Evolutionary conservation across 1,140 invertebrate species (phyloP), one percentile per base, ranked within the genome.

Genomic region (Aphelinus certus): DNA sequence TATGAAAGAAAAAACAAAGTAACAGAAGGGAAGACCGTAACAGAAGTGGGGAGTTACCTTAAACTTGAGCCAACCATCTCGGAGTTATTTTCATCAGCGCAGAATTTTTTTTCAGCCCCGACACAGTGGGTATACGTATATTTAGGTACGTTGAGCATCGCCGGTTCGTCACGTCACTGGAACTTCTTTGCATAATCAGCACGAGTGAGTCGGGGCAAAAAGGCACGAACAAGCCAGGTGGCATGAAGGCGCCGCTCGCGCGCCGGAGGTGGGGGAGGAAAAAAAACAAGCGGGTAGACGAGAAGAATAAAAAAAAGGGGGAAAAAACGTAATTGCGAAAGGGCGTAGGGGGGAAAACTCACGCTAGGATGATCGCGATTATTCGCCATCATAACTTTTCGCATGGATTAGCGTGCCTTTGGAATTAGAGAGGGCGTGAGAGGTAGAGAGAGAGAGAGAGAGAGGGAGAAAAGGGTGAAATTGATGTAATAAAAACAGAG

Each of bases 401-500:
- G 47, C 68, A 57, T 51, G 68, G 48, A 61, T 70, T 61, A 70
- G 57, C 68, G n/a, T 70, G 57, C 68, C 58, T 70, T 61, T 42
- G 7, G 68, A 70, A 70, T 60, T 70, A 70, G 60, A 69, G 61
- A 71, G 48, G 43, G 56, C 46, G 46, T 26, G 26, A 26, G 26
- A 26, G 26, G 26, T 26, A 26, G 26, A 26, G 26, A 26, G 26
- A 26, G 26, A 71, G 9, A 7, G 47, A 60, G 62, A 26, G 57
- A 73, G 63, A 66, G 61, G 43, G 61, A 63, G 63, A 53, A 43
- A 66, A n/a, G 42, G 47, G 45, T 62, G 66, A 63, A 69, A 60
- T 51, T 73, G 61, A 65, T 66, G 55, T 65, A 53, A 75, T 63
- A 75, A 64, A 75, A 67, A 56, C 49, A 75, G 60, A 57, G 42